Conservation (phyloP, 2,888 invertebrate genomes). For the Euphydryas editha region DNA sequence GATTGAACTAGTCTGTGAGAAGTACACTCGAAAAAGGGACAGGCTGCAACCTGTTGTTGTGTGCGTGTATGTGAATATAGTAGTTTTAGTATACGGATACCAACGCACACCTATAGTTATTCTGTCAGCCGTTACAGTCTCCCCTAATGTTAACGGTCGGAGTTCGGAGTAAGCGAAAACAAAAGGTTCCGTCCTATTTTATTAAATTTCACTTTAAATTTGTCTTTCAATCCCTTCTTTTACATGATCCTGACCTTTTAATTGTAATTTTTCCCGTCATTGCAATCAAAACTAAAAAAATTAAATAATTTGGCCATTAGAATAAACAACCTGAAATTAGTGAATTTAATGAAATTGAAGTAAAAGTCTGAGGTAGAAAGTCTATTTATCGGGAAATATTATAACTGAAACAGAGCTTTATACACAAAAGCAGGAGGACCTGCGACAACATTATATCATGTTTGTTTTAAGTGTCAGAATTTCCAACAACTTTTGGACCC, state of each 20-base stretch:
- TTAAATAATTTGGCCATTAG: no score
- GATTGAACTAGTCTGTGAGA: slow-evolving; percentile 43
- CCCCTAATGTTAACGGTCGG: slow-evolving; percentile 46
- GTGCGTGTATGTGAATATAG: slow-evolving; percentile 48
- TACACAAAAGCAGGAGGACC: no score
- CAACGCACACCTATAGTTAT: slow-evolving; percentile 47
- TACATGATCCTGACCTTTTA: background rate
- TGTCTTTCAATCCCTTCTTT: background rate
- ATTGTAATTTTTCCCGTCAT: background rate
- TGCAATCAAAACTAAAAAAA: background rate
- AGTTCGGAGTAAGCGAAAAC: slow-evolving; percentile 41
- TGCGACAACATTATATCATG: no score
- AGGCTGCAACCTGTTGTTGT: slow-evolving; percentile 51
- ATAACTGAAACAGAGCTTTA: no score
- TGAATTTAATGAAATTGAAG: no score
- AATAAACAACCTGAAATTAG: no score
- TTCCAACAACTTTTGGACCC: no score
- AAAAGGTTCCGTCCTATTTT: slow-evolving; percentile 39
- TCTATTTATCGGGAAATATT: no score
- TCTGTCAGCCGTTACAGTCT: slow-evolving; percentile 50
- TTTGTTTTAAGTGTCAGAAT: no score
- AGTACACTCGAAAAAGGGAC: slow-evolving; percentile 52
- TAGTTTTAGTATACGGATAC: slow-evolving; percentile 43
- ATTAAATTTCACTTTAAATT: slow-evolving; percentile 20
- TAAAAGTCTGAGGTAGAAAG: no score